Evolutionary conservation across 2,797 vertebrate genomes (phyloP), one percentile per base, ranked within the genome.

Genomic region (Capromys pilorides): DNA sequence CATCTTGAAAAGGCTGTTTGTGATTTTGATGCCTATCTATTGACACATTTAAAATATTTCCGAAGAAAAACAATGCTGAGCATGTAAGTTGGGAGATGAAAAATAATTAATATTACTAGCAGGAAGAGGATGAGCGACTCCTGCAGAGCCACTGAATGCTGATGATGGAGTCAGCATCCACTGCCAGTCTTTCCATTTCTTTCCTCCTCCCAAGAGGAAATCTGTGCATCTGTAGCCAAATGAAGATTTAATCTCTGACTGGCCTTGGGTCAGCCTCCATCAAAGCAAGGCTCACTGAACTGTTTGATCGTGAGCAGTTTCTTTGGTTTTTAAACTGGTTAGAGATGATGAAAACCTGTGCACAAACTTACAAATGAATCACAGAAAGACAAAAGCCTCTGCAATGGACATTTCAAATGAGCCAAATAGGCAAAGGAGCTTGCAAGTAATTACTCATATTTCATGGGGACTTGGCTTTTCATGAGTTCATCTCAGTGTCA

Each of bases 401-500:
- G 96, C 97, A 97, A 97, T 71, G 62, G 94, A 33, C 94, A 96
- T 97, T 98, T 97, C 96, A 93, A 97, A 91, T 95, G 93, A 97
- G 93, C 41, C 97, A 97, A 98, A 96, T 95, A 92, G 92, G 95
- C 49, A 31, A 36, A 97, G 88, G 97, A 98, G 85, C 57, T 86
- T 94, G 90, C 59, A 81, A 91, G 92, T 98, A 97, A 98, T 97
- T 98, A 96, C 95, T 98, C 97, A 95, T 98, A 98, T 98, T 98
- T 98, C 97, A 97, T 87, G 96, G 96, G 86, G 96, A 97, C 95
- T 97, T 98, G 95, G 85, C 51, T 98, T 98, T 98, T 97, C 94
- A 96, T 95, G 75, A 98, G 98, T 98, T 98, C 97, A 97, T 98
- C 96, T 98, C 94, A 96, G 96, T 98, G 97, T 98, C 98, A 97